These are phyloP conservation scores for Quiscalus mexicanus DNA, from an alignment of 2,113 vertebrate species.

Conservation along the genomic window DNA sequence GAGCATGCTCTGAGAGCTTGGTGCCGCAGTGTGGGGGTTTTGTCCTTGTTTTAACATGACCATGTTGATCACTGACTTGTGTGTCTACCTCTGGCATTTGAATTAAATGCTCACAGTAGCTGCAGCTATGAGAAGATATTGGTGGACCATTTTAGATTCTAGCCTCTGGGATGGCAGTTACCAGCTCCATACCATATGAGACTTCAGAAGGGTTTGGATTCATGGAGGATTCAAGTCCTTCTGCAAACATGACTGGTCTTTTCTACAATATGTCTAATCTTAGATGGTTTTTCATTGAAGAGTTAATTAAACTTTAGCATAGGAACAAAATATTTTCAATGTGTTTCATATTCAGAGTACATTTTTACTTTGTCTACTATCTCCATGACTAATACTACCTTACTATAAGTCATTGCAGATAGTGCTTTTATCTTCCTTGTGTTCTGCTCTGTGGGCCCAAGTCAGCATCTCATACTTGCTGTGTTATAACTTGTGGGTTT, in stretches of 20 bases:
- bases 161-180: background rate
- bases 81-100: background rate
- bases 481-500: background rate
- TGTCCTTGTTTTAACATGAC: background rate
- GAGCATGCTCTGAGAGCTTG: background rate
- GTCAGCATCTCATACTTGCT: background rate
- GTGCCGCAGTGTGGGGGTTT: accelerated
- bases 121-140: background rate
- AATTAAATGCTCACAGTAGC: background rate
- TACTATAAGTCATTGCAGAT: background rate
- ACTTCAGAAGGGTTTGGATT: background rate
- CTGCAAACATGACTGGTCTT: background rate
- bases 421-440: background rate
- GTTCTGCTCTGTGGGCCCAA: background rate
- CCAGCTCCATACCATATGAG: background rate
- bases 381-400: background rate
- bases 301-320: background rate
- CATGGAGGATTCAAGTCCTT: background rate
- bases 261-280: background rate
- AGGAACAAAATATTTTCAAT: background rate
- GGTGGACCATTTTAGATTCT: background rate
- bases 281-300: background rate
- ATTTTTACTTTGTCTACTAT: background rate
- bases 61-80: background rate
- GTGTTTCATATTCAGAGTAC: background rate